Evolutionary conservation across 2,113 vertebrate species (phyloP).

Genomic region (Anoura caudifer): DNA sequence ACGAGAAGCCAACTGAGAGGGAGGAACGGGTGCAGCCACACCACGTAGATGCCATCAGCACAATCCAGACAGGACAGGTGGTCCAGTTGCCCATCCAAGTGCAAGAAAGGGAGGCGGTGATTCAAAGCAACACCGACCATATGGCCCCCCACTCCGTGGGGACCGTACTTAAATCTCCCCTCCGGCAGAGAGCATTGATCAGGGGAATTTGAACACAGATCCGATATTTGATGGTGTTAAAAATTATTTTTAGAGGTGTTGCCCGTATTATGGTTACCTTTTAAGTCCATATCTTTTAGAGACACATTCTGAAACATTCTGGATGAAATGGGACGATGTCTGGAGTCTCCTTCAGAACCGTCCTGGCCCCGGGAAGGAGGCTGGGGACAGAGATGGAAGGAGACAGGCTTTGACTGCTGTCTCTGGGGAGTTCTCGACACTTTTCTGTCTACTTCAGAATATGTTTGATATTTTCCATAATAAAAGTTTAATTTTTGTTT

Average conservation of each 20-base stretch:
- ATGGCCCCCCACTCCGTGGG: rapidly evolving
- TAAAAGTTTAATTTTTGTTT: not conserved
- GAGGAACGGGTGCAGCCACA: not conserved
- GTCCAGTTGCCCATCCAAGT: not conserved
- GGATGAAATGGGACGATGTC: not conserved
- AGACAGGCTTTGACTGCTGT: not conserved
- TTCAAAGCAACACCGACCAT: not conserved
- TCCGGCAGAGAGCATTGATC: no score
- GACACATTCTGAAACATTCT: not conserved
- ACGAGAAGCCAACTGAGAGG: not conserved
- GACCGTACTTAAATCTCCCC: not conserved
- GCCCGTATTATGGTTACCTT: not conserved
- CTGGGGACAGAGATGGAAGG: not conserved
- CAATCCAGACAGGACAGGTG: not conserved
- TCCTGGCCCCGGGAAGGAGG: not conserved
- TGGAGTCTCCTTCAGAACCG: conserved; percentile 12
- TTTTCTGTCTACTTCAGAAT: not conserved
- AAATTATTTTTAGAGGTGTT: not conserved
- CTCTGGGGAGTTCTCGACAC: not conserved
- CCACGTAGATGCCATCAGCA: not conserved
- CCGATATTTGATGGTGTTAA: not conserved
- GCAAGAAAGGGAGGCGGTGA: not conserved
- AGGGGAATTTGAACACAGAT: not conserved
- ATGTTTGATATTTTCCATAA: not conserved
- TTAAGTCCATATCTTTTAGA: conserved; percentile 5